A percentile compares a stretch with the other conserved stretches of the same genome.
phyloP scores from a whole-genome alignment of 2,113 vertebrate species.

The Caretta caretta region DNA sequence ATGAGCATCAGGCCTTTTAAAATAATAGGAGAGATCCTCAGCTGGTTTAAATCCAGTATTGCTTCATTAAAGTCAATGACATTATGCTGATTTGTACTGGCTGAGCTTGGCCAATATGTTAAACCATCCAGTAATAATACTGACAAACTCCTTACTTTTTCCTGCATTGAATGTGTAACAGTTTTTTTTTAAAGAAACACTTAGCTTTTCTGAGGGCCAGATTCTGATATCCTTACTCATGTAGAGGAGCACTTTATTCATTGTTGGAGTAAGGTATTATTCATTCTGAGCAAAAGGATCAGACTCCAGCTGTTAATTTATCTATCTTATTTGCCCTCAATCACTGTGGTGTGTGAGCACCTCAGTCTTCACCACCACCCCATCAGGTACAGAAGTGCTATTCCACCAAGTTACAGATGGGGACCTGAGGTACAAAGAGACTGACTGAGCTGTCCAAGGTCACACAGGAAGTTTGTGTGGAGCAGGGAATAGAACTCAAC shows the following conservation, averaged over 20 bases:
- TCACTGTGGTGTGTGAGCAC: neutral
- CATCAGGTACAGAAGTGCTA: neutral
- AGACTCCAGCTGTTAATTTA: neutral
- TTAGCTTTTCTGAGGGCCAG: neutral
- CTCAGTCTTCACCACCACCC: neutral
- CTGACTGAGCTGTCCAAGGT: neutral
- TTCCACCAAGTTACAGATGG: neutral
- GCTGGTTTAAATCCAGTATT: conserved; percentile 5
- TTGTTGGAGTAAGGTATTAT: neutral
- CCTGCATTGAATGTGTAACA: neutral
- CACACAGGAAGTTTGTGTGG: neutral
- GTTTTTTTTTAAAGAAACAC: neutral
- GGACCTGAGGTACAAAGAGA: neutral
- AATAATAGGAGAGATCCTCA: neutral
- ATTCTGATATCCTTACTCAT: neutral
- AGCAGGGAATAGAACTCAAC: neutral
- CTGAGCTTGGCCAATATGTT: neutral
- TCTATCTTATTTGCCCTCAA: neutral
- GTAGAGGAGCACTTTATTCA: neutral
- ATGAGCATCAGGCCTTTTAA: conserved; percentile 8
- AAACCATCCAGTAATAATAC: neutral
- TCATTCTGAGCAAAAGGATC: neutral
- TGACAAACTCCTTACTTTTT: neutral
- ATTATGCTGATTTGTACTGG: neutral
- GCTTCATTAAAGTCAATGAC: neutral